Evolutionary conservation across 2,113 vertebrate species (phyloP).

Genomic region (Chloroceryle aenea): DNA sequence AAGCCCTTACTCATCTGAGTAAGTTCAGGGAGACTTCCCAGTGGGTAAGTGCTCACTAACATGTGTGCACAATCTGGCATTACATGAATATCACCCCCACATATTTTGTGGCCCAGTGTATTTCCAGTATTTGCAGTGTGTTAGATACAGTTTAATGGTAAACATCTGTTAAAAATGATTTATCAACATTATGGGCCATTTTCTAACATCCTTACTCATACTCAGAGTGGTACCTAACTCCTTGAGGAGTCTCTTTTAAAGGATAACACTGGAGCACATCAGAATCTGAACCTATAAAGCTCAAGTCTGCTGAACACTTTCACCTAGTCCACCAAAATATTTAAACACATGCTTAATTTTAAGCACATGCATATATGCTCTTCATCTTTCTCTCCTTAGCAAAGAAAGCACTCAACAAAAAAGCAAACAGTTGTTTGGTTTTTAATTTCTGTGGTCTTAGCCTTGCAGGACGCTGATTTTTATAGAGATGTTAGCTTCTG

Average conservation of each 20-base stretch:
- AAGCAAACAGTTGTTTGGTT: neutral
- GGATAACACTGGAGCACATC: neutral
- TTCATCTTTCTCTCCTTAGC: neutral
- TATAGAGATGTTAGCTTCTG: neutral
- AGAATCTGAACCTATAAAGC: neutral
- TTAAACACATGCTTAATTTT: neutral
- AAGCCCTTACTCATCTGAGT: conserved; percentile 57
- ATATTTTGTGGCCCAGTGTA: conserved; percentile 53
- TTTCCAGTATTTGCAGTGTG: conserved; percentile 54
- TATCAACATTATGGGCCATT: conserved; percentile 19
- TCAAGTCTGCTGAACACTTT: neutral
- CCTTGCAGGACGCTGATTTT: neutral
- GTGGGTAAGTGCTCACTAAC: conserved; percentile 38
- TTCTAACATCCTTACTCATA: conserved; percentile 3
- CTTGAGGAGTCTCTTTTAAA: neutral
- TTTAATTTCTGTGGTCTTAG: neutral
- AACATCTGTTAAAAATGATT: conserved; percentile 55
- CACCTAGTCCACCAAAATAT: neutral
- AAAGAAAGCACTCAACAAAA: neutral
- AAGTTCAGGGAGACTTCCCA: conserved; percentile 50
- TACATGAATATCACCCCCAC: conserved; percentile 46
- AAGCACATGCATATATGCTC: neutral
- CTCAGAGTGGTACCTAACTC: neutral
- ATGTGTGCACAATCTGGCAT: conserved; percentile 64
- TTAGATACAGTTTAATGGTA: conserved; percentile 56